Base-by-base conservation (phyloP, 2,888 invertebrate genomes). In the Drosophila pseudotalamancana region DNA sequence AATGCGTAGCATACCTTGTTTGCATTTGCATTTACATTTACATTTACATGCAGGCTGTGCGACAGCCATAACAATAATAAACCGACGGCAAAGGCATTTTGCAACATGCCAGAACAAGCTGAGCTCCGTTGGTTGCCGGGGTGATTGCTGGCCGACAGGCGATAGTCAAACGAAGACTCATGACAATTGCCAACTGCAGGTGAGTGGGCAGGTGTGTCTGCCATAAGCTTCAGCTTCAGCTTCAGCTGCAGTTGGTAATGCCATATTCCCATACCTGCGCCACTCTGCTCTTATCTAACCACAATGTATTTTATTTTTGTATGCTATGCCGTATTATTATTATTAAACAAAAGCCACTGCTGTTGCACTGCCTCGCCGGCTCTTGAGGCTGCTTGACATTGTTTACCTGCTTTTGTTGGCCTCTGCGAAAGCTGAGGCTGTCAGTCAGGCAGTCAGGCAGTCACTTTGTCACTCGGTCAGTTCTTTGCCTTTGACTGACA, bases 381-480 rank as follows among this genome's bases (percentile, higher is more conserved):
- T 46, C 46, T 31, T 48, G 18, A 31, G 11, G 42, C 66, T 51
- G 63, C 80, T 77, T 77, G 80, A 80, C 77, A 78, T 72, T 78
- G 77, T 80, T 75, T 70, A 64, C 63, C 57, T 60, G 61, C n/a
- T 54, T 63, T 70, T 49, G 57, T 63, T 53, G 18, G 54, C 19
- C 49, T 42, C 59, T 48, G 53, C 51, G 43, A 75, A 64, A 72
- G 77, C 75, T 81, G 51, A 57, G 57, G n/a, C 46, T 63, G 79
- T 80, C 80, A 65, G 77, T 73, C 79, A 75, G 40, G 31, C 80
- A 65, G 77, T 73, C 79, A 75, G 40, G 31, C 72, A 67, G 72
- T 75, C 78, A 75, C 77, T 78, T 77, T 74, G 74, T 67, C 77
- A 74, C 50, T 46, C 59, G 62, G 62, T 31, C 67, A 67, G 37